Conservation (phyloP, 2,888 invertebrate species). For the Scaptomyza flava region DNA sequence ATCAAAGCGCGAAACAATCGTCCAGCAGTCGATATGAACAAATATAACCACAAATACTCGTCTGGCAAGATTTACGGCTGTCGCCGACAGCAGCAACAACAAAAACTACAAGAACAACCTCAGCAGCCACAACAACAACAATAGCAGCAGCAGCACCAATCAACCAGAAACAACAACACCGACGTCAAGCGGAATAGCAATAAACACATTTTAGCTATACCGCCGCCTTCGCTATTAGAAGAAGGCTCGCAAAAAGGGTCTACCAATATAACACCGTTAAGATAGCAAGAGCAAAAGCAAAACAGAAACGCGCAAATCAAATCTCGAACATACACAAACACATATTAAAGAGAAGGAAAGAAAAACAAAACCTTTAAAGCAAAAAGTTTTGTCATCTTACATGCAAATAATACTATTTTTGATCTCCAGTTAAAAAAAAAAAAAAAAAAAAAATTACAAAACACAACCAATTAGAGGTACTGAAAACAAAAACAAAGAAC, state of each 20-base stretch:
- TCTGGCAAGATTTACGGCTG: slow-evolving; percentile 69
- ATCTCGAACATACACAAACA: slow-evolving; percentile 31
- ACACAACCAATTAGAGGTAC: slow-evolving; percentile 68
- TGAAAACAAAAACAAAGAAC: slow-evolving; percentile 44
- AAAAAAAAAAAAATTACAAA: slow-evolving; percentile 21
- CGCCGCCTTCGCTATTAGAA: slow-evolving; percentile 26
- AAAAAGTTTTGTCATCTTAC: slow-evolving; percentile 26
- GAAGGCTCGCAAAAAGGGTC: slow-evolving; percentile 16
- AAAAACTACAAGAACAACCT: slow-evolving; percentile 17
- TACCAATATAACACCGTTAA: slow-evolving; percentile 16
- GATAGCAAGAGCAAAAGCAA: background rate
- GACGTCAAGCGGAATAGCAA: slow-evolving; percentile 36
- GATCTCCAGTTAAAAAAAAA: slow-evolving; percentile 68
- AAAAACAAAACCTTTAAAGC: slow-evolving; percentile 19
- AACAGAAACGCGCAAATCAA: slow-evolving; percentile 18
- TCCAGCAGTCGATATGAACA: slow-evolving; percentile 75
- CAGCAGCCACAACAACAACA: slow-evolving; percentile 40
- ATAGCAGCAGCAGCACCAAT: slow-evolving; percentile 35
- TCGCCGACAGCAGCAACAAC: slow-evolving; percentile 55
- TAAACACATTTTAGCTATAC: slow-evolving; percentile 41
- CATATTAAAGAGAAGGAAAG: background rate
- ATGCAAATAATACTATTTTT: slow-evolving; percentile 75
- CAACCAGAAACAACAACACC: slow-evolving; percentile 35
- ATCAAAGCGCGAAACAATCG: slow-evolving; percentile 80
- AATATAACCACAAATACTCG: slow-evolving; percentile 72